Base-by-base conservation (phyloP, 1,140 invertebrate species). In the Subanguina moxae region DNA sequence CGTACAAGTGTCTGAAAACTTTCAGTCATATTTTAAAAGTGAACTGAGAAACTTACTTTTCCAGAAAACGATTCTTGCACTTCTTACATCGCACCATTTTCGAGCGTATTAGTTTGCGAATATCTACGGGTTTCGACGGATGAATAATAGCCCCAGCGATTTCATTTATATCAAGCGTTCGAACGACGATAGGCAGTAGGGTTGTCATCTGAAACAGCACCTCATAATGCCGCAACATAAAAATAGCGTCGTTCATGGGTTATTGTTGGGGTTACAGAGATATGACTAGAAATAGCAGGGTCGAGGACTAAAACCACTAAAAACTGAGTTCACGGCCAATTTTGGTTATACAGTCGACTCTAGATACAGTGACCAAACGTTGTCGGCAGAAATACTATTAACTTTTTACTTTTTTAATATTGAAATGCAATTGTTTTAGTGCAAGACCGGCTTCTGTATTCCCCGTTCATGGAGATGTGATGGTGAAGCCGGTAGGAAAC, bases 381-480 rank as follows among this genome's bases (percentile, higher is more conserved):
- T n/a, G n/a, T n/a, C n/a, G n/a, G n/a, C n/a, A n/a, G n/a, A n/a
- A n/a, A n/a, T n/a, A n/a, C n/a, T n/a, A n/a, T n/a, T n/a, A n/a
- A n/a, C n/a, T n/a, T n/a, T n/a, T n/a, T n/a, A n/a, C n/a, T n/a
- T n/a, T n/a, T n/a, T n/a, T n/a, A n/a, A n/a, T n/a, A n/a, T n/a
- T n/a, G n/a, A n/a, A n/a, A n/a, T n/a, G n/a, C n/a, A n/a, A 38
- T 11, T 11, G 17, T 52, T 52, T 52, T 25, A 52, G 48, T 52
- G 48, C 23, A 25, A 52, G n/a, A 52, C n/a, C 17, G 48, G 48
- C n/a, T 52, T 52, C 15, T 52, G 92, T 76, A 91, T 94, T 64
- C 87, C 88, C 43, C 90, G 89, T 38, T 87, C 89, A 64, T 85
- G 91, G 69, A 88, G 88, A 72, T 95, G 92, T 84, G 90, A 91